Conservation (phyloP, 2,888 invertebrate genomes). For the Euphydryas editha region DNA sequence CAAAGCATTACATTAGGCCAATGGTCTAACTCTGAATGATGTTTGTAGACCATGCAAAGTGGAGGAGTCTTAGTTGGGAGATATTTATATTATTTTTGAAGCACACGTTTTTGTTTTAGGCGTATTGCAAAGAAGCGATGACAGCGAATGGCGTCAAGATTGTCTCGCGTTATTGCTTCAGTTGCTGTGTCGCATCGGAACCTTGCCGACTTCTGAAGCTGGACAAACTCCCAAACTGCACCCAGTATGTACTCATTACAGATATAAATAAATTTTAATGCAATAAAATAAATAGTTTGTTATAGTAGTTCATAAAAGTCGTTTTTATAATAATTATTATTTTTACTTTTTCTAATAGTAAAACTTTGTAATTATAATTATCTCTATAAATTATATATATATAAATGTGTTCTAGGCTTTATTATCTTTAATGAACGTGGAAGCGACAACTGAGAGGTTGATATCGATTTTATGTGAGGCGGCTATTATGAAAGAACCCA, state of each 20-base stretch:
- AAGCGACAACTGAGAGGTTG: conserved; percentile 91
- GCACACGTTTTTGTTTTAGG: conserved; percentile 63
- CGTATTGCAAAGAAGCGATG: conserved; percentile 88
- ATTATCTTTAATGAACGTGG: conserved; percentile 93
- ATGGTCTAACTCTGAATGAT: too few relatives aligned
- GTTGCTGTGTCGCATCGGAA: conserved; percentile 93
- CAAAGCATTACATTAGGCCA: too few relatives aligned
- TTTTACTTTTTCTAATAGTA: too few relatives aligned
- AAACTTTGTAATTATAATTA: too few relatives aligned
- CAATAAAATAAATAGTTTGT: too few relatives aligned
- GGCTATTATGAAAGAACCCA: conserved; percentile 89
- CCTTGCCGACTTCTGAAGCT: conserved; percentile 81
- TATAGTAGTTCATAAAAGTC: too few relatives aligned
- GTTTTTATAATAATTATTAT: too few relatives aligned
- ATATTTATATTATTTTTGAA: too few relatives aligned
- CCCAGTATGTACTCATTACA: conserved; percentile 70
- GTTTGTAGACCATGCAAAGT: too few relatives aligned
- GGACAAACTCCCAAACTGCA: conserved; percentile 83
- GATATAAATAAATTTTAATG: background rate
- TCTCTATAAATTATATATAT: background rate
- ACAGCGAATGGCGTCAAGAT: conserved; percentile 97
- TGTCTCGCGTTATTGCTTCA: conserved; percentile 94
- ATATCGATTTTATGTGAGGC: conserved; percentile 95
- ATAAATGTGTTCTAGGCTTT: conserved; percentile 77
- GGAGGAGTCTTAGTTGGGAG: too few relatives aligned